Percentiles rank a stretch among this genome's conserved stretches.
phyloP scores from a whole-genome alignment of 2,113 vertebrate species.

The Pseudorectes ferrugineus region DNA sequence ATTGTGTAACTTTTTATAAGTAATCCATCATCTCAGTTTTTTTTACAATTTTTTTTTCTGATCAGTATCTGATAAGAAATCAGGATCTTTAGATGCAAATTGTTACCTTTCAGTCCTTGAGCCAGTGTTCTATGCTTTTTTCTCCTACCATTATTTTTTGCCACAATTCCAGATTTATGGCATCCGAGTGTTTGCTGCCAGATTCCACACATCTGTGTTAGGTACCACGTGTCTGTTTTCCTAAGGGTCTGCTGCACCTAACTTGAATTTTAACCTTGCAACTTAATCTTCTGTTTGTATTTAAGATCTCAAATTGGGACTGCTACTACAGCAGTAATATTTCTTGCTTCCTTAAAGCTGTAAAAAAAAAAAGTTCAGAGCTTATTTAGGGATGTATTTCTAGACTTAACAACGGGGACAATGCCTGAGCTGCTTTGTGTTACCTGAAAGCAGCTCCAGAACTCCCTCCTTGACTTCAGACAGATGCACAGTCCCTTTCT shows the following conservation, averaged over 20 bases:
- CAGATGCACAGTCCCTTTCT: not conserved
- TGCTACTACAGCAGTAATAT: not conserved
- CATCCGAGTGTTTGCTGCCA: not conserved
- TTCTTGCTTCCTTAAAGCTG: not conserved
- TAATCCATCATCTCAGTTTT: not conserved
- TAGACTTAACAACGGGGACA: not conserved
- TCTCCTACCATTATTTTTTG: not conserved
- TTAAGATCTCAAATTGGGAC: not conserved
- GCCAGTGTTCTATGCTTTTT: not conserved
- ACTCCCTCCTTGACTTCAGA: not conserved
- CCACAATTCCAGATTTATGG: accelerated
- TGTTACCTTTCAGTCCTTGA: not conserved
- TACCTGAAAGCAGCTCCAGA: not conserved
- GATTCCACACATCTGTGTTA: not conserved
- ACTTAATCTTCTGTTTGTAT: not conserved
- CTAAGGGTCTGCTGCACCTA: not conserved
- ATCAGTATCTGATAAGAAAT: not conserved
- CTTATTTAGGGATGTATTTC: not conserved
- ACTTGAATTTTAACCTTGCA: not conserved
- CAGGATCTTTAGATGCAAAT: not conserved
- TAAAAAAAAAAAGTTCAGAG: not conserved
- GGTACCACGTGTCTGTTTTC: not conserved
- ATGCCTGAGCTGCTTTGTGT: not conserved
- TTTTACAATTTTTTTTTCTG: not conserved
- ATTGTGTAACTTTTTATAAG: not conserved